phyloP scores from a whole-genome alignment of 2,113 vertebrate species.

The Dasypus novemcinctus region DNA sequence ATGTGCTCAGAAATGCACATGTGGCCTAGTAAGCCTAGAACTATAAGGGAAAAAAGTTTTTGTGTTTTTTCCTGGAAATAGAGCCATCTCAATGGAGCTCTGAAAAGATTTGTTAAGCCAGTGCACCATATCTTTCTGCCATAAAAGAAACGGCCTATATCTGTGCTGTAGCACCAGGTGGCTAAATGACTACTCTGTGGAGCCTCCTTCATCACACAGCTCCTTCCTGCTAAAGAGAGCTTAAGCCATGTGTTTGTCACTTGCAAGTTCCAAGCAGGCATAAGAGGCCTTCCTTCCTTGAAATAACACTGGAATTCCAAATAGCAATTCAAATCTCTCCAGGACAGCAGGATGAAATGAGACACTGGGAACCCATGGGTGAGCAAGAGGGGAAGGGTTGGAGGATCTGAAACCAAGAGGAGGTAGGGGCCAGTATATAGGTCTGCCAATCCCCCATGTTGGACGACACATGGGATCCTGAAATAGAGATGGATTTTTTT shows the following conservation, averaged over 20 bases:
- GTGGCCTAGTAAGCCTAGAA: background rate
- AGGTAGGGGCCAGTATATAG: no score
- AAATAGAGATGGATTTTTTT: no score
- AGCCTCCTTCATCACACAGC: no score
- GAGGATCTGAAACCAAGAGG: background rate
- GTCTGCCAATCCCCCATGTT: no score
- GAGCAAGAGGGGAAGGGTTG: fast-evolving
- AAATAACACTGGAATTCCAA: background rate
- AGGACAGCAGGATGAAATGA: background rate
- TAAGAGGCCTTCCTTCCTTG: background rate
- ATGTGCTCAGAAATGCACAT: background rate
- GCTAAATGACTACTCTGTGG: background rate
- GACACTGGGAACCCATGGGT: background rate
- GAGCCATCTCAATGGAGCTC: background rate
- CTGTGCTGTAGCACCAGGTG: background rate
- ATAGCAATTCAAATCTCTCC: background rate
- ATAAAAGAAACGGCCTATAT: background rate
- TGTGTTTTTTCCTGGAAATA: background rate
- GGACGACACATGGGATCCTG: no score
- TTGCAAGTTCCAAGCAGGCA: background rate
- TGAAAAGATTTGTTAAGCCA: background rate
- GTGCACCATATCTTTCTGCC: background rate
- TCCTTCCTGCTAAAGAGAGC: background rate
- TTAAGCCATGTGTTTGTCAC: background rate
- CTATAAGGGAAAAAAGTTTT: background rate